Evolutionary conservation across 2,888 invertebrate species (phyloP), one percentile per base, ranked within the genome.

Genomic region (Euplagia quadripunctaria): DNA sequence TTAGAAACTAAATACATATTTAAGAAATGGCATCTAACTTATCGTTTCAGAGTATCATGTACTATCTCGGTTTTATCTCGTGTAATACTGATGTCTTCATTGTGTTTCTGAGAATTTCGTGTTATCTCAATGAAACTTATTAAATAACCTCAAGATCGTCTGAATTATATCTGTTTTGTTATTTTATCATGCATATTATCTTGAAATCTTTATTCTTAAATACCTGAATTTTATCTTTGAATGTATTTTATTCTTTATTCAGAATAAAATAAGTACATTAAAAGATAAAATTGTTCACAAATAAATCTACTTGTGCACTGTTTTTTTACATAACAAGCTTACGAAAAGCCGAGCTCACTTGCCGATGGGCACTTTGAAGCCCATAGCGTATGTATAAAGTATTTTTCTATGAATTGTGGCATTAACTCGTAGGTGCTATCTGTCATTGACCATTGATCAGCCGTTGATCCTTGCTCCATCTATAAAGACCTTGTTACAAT

Each of bases 41-140:
- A 61, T 31, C 31, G 65, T 77, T 68, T 42, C 17, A 74, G 65
- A 65, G 49, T 72, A 77, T 68, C 73, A 72, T 58, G 58, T 72
- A 51, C 49, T 75, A 78, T 81, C 79, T 76, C 68, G 70, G 65
- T 74, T 69, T 77, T 73, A 77, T 77, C 74, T 73, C 70, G n/a
- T 52, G 11, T 49, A 73, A 67, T 46, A 68, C 63, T 55, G 64
- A 7, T 42, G 61, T 71, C 9, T 64, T 76, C 63, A 79, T 81
- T 77, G 73, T 71, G 64, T 75, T 81, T 78, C 73, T 78, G 52
- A 73, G 77, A 79, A 83, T 67, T 16, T 12, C 46, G 64, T 43
- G 68, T 79, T 46, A 65, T 74, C 68, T 75, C 31, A 61, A 61
- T 14, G 14, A 31, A 61, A 61, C 4, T 31, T 31, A 14, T 61